phyloP scores from a whole-genome alignment of 2,797 vertebrate species.

The Nothura maculosa region DNA sequence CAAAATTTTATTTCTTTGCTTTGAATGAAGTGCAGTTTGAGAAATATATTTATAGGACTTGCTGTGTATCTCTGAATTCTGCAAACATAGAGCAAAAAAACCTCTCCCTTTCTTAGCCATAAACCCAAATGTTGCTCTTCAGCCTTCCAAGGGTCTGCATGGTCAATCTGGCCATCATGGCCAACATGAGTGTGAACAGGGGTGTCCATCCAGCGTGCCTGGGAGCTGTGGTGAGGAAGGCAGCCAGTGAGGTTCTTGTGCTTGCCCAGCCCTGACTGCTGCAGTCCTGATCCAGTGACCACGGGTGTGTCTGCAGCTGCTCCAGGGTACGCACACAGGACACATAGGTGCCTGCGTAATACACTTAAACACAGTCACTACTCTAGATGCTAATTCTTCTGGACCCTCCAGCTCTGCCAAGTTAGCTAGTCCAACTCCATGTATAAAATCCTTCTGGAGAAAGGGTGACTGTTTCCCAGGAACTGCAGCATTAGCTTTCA shows the following conservation, averaged over 20 bases:
- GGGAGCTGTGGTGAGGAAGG: neutral
- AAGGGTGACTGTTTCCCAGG: accelerated
- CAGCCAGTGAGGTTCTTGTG: accelerated
- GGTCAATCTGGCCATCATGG: neutral
- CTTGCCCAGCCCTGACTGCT: neutral
- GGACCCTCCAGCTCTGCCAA: accelerated
- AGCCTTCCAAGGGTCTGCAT: neutral
- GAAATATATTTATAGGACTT: constrained; percentile 10
- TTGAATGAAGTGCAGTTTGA: constrained; percentile 27
- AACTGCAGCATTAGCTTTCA: neutral
- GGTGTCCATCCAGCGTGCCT: neutral
- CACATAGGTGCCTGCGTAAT: accelerated
- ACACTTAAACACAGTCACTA: neutral
- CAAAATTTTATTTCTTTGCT: constrained; percentile 39
- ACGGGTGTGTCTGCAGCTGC: neutral
- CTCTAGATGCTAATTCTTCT: neutral
- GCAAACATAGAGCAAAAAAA: neutral
- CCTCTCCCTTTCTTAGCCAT: neutral
- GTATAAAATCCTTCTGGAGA: neutral
- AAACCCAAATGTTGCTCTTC: neutral
- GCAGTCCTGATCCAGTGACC: accelerated
- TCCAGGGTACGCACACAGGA: accelerated
- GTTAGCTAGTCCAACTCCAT: accelerated
- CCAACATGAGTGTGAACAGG: neutral
- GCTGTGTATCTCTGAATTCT: constrained; percentile 1